Evolutionary conservation across 2,113 vertebrate genomes (phyloP), one percentile per base, ranked within the genome.

Genomic region (Pelmatolapia mariae): DNA sequence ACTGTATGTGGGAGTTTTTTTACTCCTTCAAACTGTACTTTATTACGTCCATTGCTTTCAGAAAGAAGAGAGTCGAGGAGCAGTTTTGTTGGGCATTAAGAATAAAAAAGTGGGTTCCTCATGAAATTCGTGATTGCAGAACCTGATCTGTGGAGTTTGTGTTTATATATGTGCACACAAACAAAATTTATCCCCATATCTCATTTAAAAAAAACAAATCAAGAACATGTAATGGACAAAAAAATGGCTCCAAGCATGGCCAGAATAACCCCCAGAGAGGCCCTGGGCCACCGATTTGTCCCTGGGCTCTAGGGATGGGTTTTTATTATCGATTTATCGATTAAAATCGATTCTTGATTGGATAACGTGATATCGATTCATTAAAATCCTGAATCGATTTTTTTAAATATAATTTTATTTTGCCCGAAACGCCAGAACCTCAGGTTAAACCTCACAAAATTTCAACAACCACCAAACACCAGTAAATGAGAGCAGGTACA

Each of bases 101-200:
- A 19, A 31, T 13, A 8, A 52, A 52, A 12, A 78, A n/a, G 24
- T n/a, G 0, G 4, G 3, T 50, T 78, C 24, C 31, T 78, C 3
- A 0, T 50, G 6, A 76, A 76, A 5, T 50, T 19, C 4, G 15
- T 76, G 43, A 76, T 29, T 76, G 15, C 10, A 12, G 10, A 31
- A 50, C 15, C 24, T 47, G 52, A 19, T 47, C n/a, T 50, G 16
- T 36, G 43, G 16, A 31, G 26, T 78, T 7, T 78, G 43, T 31
- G 45, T 47, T 50, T 50, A n/a, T 52, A 45, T 16, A 8, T 1
- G 16, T 78, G 26, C 26, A 50, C 18, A 13, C 11, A 0, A 52
- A n/a, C 43, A 50, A 13, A 8, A 5, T 8, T 0, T 4, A 50
- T 47, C 22, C 24, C 68, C 8, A 10, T 71, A 24, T 71, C 7